Base-by-base conservation (phyloP, 2,797 vertebrate genomes). In the Melanogrammus aeglefinus region DNA sequence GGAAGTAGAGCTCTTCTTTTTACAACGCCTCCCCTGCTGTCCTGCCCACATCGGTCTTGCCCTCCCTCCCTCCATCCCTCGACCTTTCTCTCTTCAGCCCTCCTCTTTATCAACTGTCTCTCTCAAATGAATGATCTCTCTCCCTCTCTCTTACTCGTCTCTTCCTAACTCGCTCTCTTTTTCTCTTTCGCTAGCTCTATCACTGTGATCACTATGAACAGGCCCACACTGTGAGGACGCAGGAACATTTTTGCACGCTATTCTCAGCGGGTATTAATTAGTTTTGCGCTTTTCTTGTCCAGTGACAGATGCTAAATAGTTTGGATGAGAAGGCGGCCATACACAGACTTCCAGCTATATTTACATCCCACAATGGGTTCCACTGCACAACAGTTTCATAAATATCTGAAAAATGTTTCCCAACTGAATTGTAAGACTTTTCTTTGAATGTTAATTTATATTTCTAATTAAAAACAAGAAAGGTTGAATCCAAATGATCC, bases 101-200 rank as follows among this genome's bases (percentile, higher is more conserved):
- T 82, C 57, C 57, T 63, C 57, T 63, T 63, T 63, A 63, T 24
- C 21, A 63, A 21, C 75, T 78, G 81, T 77, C 83, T 88, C 78
- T 90, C 88, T 88, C 84, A 91, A 91, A 92, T 90, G 89, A 81
- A 90, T 91, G 89, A 90, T 89, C 84, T 82, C 83, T 87, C 80
- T 82, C 77, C 83, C 78, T 4, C 81, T 10, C 31, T 14, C 79
- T 31, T 27, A 14, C 27, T 31, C 69, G 31, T 81, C 76, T 82
- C 31, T 77, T 84, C 80, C 87, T 75, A 51, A 81, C 83, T 78
- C 73, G 72, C 76, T 76, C 78, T 80, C 85, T 79, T 83, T 84
- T 90, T 21, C 79, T 70, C 66, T 70, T 24, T 70, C 66, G 12
- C 66, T 70, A 24, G 8, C n/a, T 31, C 27, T 57, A 21, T 72